Conservation (phyloP, 92 coral and sea anemone species). For the Meandrina meandrites region DNA sequence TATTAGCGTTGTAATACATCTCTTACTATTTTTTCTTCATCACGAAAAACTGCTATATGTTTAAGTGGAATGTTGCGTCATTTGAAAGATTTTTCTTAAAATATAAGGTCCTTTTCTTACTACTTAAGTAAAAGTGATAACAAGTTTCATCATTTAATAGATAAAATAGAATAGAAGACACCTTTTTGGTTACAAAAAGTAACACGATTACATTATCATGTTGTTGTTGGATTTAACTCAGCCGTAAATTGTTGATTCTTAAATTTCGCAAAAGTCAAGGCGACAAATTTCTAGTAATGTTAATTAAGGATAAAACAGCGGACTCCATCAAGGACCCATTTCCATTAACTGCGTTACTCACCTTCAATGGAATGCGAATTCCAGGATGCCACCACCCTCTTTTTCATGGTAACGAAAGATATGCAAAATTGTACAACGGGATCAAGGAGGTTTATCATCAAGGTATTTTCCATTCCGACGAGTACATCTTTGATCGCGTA, state of each 20-base stretch:
- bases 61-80: no score
- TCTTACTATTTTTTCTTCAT: no score
- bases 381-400: slow-evolving; percentile 58
- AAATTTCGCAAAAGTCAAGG: slow-evolving; percentile 14
- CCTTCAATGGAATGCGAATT: slow-evolving; percentile 69
- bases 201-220: no score
- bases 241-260: no score
- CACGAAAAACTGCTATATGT: no score
- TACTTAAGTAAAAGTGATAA: not conserved
- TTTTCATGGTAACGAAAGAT: slow-evolving; percentile 58
- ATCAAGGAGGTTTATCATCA: slow-evolving; percentile 47
- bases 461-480: slow-evolving; percentile 57
- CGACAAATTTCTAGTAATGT: slow-evolving; percentile 47
- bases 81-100: not conserved
- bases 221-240: not conserved
- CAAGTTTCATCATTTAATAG: no score
- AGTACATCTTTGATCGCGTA: slow-evolving; percentile 69
- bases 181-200: no score
- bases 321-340: slow-evolving; percentile 42
- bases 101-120: not conserved
- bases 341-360: slow-evolving; percentile 26
- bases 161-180: no score
- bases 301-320: slow-evolving; percentile 55
- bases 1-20: slow-evolving; percentile 3
- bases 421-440: slow-evolving; percentile 62